Base-by-base conservation (phyloP, 2,113 vertebrate species). In the Semicossyphus pulcher region DNA sequence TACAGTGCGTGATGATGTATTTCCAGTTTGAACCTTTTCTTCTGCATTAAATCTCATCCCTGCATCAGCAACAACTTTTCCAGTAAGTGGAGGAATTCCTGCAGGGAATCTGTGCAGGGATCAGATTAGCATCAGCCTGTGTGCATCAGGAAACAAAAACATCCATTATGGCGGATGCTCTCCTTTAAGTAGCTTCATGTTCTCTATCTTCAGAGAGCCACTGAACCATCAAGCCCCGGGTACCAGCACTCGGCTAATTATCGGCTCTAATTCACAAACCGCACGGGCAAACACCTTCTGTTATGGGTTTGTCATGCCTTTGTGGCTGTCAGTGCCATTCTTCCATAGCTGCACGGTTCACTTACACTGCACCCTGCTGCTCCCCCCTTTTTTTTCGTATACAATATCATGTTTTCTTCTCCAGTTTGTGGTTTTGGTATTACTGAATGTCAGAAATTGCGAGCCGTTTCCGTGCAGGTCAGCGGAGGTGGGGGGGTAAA, bases 171-270 rank as follows among this genome's bases (percentile, higher is more conserved):
- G 59, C 72, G 66, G 80, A 59, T 61, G 87, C 85, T 95, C 94
- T 93, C 86, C 84, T 92, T 85, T 91, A 89, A 92, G 89, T 92
- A 92, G 74, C 86, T 83, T 86, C 77, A 80, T 79, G 84, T 78
- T 87, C 63, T 60, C 47, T 67, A 52, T 87, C 84, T 72, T 79
- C 74, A 83, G 51, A 66, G 37, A 16, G 62, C 73, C 86, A 86
- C 59, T 93, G 93, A 94, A 93, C 91, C 93, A 88, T 92, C 87
- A 90, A 90, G 72, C 51, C 82, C 90, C 67, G 92, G 81, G 90
- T 93, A 91, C 93, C 92, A 93, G 94, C 91, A 92, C 85, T 87
- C 59, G 18, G 56, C 66, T 92, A 91, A 92, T 93, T 92, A 91
- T 67, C 47, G 85, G 87, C 60, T 93, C 89, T 84, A 83, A 89